Base-by-base conservation (phyloP, 2,888 invertebrate species). In the Eristalis pertinax region DNA sequence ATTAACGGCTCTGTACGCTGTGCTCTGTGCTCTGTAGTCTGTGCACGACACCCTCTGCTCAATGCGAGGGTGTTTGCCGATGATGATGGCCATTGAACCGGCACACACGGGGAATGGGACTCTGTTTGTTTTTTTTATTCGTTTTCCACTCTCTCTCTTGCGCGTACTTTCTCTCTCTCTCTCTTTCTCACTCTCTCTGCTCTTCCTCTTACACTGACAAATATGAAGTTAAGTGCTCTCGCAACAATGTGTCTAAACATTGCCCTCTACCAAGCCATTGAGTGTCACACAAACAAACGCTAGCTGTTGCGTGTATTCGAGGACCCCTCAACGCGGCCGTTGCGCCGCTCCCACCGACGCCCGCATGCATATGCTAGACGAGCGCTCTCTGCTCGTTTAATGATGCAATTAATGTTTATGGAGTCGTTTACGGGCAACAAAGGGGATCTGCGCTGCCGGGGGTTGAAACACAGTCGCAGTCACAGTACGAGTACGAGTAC, bases 341-440 rank as follows among this genome's bases (percentile, higher is more conserved):
- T 8, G 32, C 32, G 10, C 32, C 32, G 32, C 32, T 32, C 32
- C 11, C 60, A 10, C 26, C 13, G 15, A 13, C 60, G 15, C 60
- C 60, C 65, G 60, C 76, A 65, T 75, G 70, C 76, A 82, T 82
- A 60, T 60, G 60, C 60, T 60, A 43, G 60, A 24, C 24, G 35
- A 68, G 43, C 76, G 68, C 82, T 77, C 74, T 83, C 62, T 70
- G 70, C 56, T 50, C 77, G 69, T 83, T 86, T 86, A 86, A 86
- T 83, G 86, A 78, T 86, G 86, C 82, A 86, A 86, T 86, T 86
- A 86, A 86, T 86, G 83, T 78, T 86, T 70, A 74, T 83, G 60
- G 77, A 83, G 43, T 63, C 72, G 80, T 73, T 43, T 70, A 77
- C 56, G 22, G 50, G 8, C 50, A 50, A 50, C 50, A 19, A 50